phyloP scores from a whole-genome alignment of 2,888 invertebrate species.

The Platypus cylindrus region DNA sequence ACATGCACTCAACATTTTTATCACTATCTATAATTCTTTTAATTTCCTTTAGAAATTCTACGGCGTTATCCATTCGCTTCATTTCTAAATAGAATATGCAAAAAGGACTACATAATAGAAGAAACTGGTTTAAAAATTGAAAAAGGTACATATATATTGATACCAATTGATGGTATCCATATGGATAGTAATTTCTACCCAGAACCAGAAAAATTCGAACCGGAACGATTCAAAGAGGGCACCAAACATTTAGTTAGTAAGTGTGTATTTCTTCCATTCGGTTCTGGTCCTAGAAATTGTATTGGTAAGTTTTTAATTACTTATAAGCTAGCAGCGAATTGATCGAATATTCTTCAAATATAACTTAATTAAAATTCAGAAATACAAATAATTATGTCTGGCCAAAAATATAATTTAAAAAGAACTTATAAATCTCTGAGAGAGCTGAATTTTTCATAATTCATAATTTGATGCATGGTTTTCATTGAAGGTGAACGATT shows the following conservation, averaged over 20 bases:
- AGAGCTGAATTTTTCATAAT: too few species aligned
- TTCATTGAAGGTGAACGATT: conserved; percentile 30
- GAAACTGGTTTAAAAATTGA: conserved; percentile 31
- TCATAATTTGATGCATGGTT: background rate
- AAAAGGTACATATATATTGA: conserved; percentile 31
- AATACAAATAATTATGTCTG: too few species aligned
- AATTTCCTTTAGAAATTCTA: conserved; percentile 31
- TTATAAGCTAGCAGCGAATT: too few species aligned
- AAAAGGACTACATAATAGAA: conserved; percentile 28
- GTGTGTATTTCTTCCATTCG: conserved; percentile 29
- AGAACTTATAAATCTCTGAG: too few species aligned
- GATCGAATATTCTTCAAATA: too few species aligned
- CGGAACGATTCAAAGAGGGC: conserved; percentile 34
- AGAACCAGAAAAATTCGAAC: conserved; percentile 35
- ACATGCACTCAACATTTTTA: background rate
- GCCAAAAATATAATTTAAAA: too few species aligned
- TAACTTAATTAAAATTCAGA: too few species aligned
- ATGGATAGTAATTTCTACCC: conserved; percentile 32
- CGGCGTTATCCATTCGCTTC: conserved; percentile 33
- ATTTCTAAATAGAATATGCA: conserved; percentile 25
- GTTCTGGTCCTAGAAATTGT: conserved; percentile 31
- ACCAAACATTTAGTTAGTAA: conserved; percentile 20
- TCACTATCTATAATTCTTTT: background rate
- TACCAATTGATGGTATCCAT: conserved; percentile 30
- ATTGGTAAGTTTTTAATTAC: conserved; percentile 25